Conservation (phyloP, 2,888 invertebrate species). For the Drepanosiphum platanoidis region DNA sequence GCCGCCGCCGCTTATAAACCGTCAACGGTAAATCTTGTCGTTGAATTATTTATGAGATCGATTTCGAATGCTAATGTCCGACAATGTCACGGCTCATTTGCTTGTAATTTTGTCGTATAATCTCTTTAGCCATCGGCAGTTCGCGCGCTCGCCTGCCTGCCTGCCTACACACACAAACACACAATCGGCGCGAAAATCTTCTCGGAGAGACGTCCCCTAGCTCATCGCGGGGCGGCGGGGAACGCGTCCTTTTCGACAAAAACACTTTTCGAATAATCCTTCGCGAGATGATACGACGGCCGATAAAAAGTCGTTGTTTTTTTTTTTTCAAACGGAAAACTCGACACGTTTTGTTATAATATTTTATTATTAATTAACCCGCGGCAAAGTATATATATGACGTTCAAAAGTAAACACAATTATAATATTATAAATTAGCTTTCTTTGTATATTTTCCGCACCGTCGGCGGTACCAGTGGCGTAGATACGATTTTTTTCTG, state of each 20-base stretch:
- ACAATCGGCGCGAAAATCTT: neutral
- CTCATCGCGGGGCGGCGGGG: too few species aligned
- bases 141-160: neutral
- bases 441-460: too few species aligned
- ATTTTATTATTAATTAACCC: neutral
- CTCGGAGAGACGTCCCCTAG: neutral
- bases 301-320: neutral
- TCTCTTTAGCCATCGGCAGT: conserved; percentile 41
- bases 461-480: too few species aligned
- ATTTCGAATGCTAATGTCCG: conserved; percentile 58
- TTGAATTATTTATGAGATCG: conserved; percentile 62
- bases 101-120: conserved; percentile 54
- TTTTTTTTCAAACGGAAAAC: neutral
- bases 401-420: neutral
- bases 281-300: neutral
- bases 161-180: neutral
- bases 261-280: neutral
- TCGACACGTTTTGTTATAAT: neutral
- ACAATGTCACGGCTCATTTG: conserved; percentile 59
- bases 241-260: neutral
- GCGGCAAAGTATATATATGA: neutral
- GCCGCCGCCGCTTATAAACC: conserved; percentile 58
- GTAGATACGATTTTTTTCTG: too few species aligned
- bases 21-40: conserved; percentile 56
- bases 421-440: conserved; percentile 1